Evolutionary conservation across 2,888 invertebrate genomes (phyloP).

Genomic region (Oscheius myriophilus): DNA sequence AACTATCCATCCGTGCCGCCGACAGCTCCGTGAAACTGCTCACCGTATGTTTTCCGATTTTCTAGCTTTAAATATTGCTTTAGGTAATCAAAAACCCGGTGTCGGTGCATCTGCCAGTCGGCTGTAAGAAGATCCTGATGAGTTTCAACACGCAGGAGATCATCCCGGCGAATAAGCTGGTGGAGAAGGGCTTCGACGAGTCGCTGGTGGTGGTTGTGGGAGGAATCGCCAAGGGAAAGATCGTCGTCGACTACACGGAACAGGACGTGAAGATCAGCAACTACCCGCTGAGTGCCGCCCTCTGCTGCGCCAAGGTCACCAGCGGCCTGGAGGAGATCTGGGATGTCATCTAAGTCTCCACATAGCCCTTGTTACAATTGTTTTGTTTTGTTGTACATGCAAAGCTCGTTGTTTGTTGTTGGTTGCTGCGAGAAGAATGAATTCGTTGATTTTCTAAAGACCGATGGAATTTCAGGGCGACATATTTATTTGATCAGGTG

Average conservation of each 20-base stretch:
- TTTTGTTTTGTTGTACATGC: background rate
- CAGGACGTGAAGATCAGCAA: slow-evolving; percentile 90
- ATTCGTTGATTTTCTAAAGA: background rate
- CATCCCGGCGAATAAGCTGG: slow-evolving; percentile 47
- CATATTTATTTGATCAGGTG: too few species aligned
- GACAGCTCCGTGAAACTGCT: slow-evolving; percentile 88
- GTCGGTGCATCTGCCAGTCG: slow-evolving; percentile 91
- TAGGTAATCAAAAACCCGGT: slow-evolving; percentile 89
- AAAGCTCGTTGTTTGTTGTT: background rate
- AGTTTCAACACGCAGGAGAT: slow-evolving; percentile 79
- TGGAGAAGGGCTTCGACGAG: slow-evolving; percentile 45
- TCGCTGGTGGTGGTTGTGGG: slow-evolving; percentile 91
- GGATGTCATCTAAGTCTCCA: slow-evolving; percentile 52
- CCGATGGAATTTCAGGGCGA: too few species aligned
- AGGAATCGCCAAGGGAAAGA: slow-evolving; percentile 95
- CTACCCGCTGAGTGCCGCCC: slow-evolving; percentile 93
- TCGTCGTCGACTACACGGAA: slow-evolving; percentile 85
- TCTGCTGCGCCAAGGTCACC: slow-evolving; percentile 90
- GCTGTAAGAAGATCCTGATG: slow-evolving; percentile 87
- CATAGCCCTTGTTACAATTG: background rate
- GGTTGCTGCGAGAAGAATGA: too few species aligned
- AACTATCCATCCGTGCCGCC: slow-evolving; percentile 88
- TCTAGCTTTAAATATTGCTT: background rate
- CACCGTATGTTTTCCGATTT: slow-evolving; percentile 74
- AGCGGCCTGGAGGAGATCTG: slow-evolving; percentile 66